Base-by-base conservation (phyloP, 2,888 invertebrate species). In the Strigamia crassipes region DNA sequence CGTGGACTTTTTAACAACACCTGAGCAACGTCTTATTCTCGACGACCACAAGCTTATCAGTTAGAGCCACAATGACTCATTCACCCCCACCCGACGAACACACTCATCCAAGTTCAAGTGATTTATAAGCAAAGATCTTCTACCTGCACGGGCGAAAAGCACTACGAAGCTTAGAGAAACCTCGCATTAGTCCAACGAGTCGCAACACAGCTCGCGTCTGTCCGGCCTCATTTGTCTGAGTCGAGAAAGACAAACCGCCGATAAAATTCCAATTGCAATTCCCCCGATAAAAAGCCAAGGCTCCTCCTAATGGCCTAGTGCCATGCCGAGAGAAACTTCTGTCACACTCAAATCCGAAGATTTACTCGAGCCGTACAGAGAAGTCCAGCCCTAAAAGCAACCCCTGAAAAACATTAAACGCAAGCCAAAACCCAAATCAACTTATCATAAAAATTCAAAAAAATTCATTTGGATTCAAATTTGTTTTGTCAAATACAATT, bases 261-360 rank as follows among this genome's bases (percentile, higher is more conserved):
- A 78, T 78, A 78, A 78, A 78, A 78, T 78, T 78, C 78, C 78
- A 78, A 78, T 78, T 78, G 78, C 78, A 78, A 78, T 42, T 38
- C 78, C 78, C 73, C 73, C 73, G 73, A 73, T 73, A 73, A 73
- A 73, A 73, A 73, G 73, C 73, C 73, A 73, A 73, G 73, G 73
- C 73, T 73, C 73, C 73, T 73, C 73, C 73, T 73, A 73, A 73
- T 73, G 73, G 73, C 73, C 73, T 73, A 27, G 73, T 73, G 73
- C 73, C 27, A 73, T 73, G 73, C 73, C 73, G 73, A 73, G 73
- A 73, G 73, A 73, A 73, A 73, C 73, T 73, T 73, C 73, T 73
- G 73, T 73, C 73, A 73, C 73, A 31, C 73, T 12, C 73, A 73
- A 73, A 73, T 73, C 73, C 73, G 73, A 73, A 73, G 73, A 73